Percentiles rank a stretch among this genome's conserved stretches.
These are phyloP conservation scores for Valencia hispanica DNA, from an alignment of 2,797 vertebrate species.

Conservation along the genomic window DNA sequence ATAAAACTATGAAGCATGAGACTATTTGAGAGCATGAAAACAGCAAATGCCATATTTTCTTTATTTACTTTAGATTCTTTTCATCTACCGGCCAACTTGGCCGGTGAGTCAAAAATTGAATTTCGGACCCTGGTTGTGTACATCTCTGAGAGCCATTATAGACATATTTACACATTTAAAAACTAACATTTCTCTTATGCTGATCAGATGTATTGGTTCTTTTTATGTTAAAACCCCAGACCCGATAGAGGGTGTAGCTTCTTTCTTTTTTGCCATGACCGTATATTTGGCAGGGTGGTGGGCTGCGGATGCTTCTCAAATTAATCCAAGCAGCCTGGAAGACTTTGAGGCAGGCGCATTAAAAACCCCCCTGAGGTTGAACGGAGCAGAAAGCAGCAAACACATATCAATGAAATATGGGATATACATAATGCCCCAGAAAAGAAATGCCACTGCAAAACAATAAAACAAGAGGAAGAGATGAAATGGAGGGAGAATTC, in stretches of 20 bases:
- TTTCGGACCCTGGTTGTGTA: too few species aligned
- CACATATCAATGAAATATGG: slow-evolving; percentile 34
- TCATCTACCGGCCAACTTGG: too few species aligned
- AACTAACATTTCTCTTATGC: too few species aligned
- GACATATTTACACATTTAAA: not conserved
- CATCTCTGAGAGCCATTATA: not conserved
- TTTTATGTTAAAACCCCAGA: not conserved
- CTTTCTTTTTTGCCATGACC: slow-evolving; percentile 18
- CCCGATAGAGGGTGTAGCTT: not conserved
- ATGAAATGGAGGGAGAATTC: slow-evolving; percentile 2
- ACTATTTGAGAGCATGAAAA: too few species aligned
- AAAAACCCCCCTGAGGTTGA: slow-evolving; percentile 36
- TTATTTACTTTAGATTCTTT: too few species aligned
- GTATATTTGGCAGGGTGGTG: slow-evolving; percentile 19
- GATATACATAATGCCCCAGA: slow-evolving; percentile 48
- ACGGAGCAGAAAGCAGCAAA: slow-evolving; percentile 28
- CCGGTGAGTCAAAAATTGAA: too few species aligned
- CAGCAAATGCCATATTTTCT: too few species aligned
- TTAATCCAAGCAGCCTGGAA: slow-evolving; percentile 23
- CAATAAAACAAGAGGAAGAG: slow-evolving; percentile 24
- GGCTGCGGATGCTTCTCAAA: slow-evolving; percentile 34
- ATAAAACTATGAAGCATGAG: too few species aligned
- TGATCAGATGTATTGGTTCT: too few species aligned
- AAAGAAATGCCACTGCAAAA: slow-evolving; percentile 21
- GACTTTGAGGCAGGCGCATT: slow-evolving; percentile 25